Percentiles rank a stretch among this genome's conserved stretches.
Evolutionary conservation across 2,888 invertebrate genomes (phyloP).

Genomic region (Acrobasis suavella): DNA sequence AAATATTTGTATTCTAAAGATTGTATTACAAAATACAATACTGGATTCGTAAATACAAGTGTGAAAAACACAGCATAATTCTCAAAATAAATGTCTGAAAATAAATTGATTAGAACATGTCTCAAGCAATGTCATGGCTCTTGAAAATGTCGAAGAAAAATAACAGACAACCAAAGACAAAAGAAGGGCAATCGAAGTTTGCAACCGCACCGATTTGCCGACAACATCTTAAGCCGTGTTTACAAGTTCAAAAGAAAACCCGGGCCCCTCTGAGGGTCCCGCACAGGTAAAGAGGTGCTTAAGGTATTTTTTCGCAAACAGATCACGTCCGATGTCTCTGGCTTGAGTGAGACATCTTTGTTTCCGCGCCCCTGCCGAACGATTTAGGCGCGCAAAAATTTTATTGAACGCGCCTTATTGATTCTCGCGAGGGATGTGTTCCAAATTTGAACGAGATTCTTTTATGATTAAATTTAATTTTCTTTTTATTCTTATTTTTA

Average conservation of each 20-base stretch:
- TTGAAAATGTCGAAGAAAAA: conserved; percentile 37
- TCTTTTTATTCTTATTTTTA: conserved; percentile 9
- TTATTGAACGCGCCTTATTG: conserved; percentile 65
- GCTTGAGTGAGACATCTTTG: conserved; percentile 78
- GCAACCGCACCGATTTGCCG: conserved; percentile 59
- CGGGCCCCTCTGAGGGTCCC: conserved; percentile 47
- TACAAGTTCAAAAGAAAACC: conserved; percentile 67
- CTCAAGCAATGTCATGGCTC: not conserved
- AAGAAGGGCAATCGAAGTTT: conserved; percentile 62
- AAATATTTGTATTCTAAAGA: no score
- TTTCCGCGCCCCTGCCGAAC: conserved; percentile 54
- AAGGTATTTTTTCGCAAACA: conserved; percentile 76
- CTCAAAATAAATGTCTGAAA: no score
- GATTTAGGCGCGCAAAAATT: conserved; percentile 62
- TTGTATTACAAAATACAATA: no score
- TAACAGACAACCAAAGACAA: conserved; percentile 48
- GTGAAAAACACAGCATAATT: no score
- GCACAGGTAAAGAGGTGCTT: conserved; percentile 69
- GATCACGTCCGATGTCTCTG: conserved; percentile 74
- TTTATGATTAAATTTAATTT: conserved; percentile 16
- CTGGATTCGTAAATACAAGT: no score
- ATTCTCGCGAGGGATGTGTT: conserved; percentile 47
- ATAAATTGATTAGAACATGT: no score
- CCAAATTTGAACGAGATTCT: conserved; percentile 32
- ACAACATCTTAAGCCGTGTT: conserved; percentile 68